Percentiles rank a stretch among this genome's conserved stretches.
Evolutionary conservation across 2,113 vertebrate genomes (phyloP).

Genomic region (Myotis brandtii): DNA sequence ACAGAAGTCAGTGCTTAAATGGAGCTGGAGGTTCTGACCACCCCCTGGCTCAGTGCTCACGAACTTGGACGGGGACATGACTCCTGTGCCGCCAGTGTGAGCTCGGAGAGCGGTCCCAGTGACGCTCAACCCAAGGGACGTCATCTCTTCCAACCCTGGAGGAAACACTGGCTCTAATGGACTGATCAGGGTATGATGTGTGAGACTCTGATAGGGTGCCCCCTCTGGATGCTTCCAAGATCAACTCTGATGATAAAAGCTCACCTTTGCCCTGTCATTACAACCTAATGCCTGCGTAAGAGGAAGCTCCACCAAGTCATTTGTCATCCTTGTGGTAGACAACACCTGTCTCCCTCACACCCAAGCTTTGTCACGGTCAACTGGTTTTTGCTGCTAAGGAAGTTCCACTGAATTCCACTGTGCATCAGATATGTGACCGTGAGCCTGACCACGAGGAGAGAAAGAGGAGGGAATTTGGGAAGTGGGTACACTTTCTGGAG

Average conservation of each 20-base stretch:
- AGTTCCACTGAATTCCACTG: neutral
- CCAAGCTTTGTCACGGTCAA: neutral
- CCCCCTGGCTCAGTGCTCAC: accelerated
- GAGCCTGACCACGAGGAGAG: neutral
- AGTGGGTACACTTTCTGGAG: neutral
- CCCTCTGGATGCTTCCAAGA: neutral
- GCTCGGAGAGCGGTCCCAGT: neutral
- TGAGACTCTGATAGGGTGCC: neutral
- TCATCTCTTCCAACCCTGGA: neutral
- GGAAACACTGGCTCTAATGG: neutral
- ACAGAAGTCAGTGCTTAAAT: neutral
- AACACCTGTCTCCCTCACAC: neutral
- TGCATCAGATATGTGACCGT: neutral
- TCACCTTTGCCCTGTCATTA: neutral
- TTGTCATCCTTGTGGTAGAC: neutral
- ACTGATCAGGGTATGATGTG: neutral
- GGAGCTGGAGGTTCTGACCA: neutral
- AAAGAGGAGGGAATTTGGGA: neutral
- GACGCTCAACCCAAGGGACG: neutral
- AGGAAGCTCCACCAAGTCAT: neutral
- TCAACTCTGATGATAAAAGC: neutral
- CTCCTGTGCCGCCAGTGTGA: neutral
- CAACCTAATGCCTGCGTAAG: neutral
- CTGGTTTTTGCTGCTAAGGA: neutral
- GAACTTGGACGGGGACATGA: neutral